phyloP scores from a whole-genome alignment of 64 coral and sea anemone genomes.

The Montipora sp. region DNA sequence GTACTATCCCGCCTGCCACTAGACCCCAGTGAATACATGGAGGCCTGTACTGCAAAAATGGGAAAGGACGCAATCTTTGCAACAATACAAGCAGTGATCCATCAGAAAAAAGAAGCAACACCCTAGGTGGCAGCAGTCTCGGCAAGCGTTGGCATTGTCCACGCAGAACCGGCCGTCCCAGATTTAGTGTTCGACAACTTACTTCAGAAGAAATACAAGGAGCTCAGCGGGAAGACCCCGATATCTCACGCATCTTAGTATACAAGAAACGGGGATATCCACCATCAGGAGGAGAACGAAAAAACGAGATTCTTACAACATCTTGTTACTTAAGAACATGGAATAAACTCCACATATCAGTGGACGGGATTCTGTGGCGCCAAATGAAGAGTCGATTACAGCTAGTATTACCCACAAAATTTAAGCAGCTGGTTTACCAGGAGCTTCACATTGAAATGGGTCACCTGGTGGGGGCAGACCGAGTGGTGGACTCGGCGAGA shows the following conservation, averaged over 20 bases:
- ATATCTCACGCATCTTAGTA: neutral
- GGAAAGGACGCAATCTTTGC: slow-evolving; percentile 20
- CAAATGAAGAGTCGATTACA: slow-evolving; percentile 25
- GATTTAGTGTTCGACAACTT: slow-evolving; percentile 1
- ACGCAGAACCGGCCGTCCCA: neutral
- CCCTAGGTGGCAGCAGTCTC: neutral
- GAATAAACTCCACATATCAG: slow-evolving; percentile 9
- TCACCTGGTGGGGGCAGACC: slow-evolving; percentile 14
- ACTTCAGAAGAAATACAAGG: neutral
- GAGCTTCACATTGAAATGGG: slow-evolving; percentile 31
- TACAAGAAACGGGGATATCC: neutral
- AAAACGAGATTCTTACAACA: slow-evolving; percentile 3
- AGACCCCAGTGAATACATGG: neutral
- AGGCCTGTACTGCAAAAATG: neutral
- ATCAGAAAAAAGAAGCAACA: neutral
- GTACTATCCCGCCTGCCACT: slow-evolving; percentile 17
- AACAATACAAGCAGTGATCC: slow-evolving; percentile 23
- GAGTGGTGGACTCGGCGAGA: neutral
- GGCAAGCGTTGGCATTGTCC: neutral
- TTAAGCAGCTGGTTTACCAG: slow-evolving; percentile 16
- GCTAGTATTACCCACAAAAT: slow-evolving; percentile 25
- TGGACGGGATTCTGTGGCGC: slow-evolving; percentile 35
- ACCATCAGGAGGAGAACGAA: slow-evolving; percentile 1
- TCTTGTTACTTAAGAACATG: slow-evolving; percentile 3
- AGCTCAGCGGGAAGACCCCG: slow-evolving; percentile 11